Evolutionary conservation across 2,888 invertebrate species (phyloP).

Genomic region (Cloeon dipterum): DNA sequence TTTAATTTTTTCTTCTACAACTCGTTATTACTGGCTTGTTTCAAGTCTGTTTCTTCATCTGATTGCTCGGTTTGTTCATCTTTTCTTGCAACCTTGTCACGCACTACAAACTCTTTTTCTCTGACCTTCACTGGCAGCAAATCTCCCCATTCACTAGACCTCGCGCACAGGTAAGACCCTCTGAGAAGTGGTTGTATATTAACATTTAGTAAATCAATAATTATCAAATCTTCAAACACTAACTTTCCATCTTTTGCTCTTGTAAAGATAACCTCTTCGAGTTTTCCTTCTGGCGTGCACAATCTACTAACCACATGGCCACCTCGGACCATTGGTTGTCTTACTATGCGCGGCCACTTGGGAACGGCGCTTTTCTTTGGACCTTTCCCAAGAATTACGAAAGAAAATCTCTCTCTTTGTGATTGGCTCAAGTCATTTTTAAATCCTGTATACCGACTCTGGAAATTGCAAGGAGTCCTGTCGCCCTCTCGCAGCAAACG

Average conservation of each 20-base stretch:
- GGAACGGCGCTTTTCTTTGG: conserved; percentile 22
- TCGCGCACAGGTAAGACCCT: conserved; percentile 44
- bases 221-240: conserved; percentile 12
- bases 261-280: conserved; percentile 57
- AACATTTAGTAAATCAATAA: conserved; percentile 3
- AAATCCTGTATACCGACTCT: conserved; percentile 28
- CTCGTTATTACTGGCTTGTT: too few relatives aligned
- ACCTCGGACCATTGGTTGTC: conserved; percentile 40
- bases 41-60: too few relatives aligned
- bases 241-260: conserved; percentile 50
- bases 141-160: conserved; percentile 57
- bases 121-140: conserved; percentile 36
- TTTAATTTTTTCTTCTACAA: too few relatives aligned
- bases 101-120: conserved; percentile 4
- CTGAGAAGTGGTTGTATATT: conserved; percentile 23
- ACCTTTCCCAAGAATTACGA: conserved; percentile 21
- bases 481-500: conserved; percentile 30
- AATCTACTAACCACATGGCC: conserved; percentile 53
- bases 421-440: conserved; percentile 23
- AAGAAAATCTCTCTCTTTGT: conserved; percentile 40
- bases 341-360: conserved; percentile 60
- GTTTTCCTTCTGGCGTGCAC: conserved; percentile 47
- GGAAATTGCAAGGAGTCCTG: conserved; percentile 56
- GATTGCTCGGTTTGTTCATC: too few relatives aligned
- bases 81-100: too few relatives aligned